phyloP scores from a whole-genome alignment of 1,140 invertebrate species.

The Microplitis mediator region DNA sequence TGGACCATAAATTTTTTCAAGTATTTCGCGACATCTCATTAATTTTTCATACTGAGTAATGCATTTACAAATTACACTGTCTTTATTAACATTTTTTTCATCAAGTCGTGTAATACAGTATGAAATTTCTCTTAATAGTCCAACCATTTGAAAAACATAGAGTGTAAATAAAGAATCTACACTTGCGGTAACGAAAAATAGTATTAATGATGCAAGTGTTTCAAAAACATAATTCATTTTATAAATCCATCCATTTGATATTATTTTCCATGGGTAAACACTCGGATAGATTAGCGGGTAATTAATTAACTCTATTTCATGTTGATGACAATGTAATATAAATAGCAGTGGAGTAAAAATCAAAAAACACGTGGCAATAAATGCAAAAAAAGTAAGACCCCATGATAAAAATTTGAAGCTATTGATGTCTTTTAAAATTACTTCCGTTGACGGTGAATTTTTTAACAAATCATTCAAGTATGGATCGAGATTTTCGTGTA shows the following conservation, averaged over 20 bases:
- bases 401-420: neutral
- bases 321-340: neutral
- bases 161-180: slow-evolving; percentile 15
- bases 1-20: slow-evolving; percentile 39
- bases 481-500: neutral
- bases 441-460: neutral
- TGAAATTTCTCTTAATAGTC: slow-evolving; percentile 6
- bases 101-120: slow-evolving; percentile 2
- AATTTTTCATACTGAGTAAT: slow-evolving; percentile 21
- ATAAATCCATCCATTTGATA: neutral
- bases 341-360: neutral
- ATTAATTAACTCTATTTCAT: neutral
- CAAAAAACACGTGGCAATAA: neutral
- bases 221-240: slow-evolving; percentile 13
- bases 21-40: slow-evolving; percentile 21
- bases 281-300: slow-evolving; percentile 1
- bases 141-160: slow-evolving; percentile 12
- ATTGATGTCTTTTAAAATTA: neutral
- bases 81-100: neutral
- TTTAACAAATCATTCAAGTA: neutral
- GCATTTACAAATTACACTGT: neutral
- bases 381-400: neutral
- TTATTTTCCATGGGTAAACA: slow-evolving; percentile 16
- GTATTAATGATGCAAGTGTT: neutral
- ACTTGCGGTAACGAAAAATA: slow-evolving; percentile 3